Conservation (phyloP, 2,888 invertebrate species). For the Agonum fuliginosum region DNA sequence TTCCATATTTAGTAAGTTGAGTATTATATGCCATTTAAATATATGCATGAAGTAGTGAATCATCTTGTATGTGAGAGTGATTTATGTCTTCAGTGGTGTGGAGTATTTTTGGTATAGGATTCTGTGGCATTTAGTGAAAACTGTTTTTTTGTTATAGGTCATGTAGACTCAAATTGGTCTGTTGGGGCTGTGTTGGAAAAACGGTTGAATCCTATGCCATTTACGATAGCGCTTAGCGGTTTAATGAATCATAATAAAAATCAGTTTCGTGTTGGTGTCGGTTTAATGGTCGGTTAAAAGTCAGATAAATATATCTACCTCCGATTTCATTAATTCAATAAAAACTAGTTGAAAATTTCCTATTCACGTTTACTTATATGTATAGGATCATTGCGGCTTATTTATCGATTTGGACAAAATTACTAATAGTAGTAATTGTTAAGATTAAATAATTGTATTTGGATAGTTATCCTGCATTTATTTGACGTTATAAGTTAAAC, state of each 20-base stretch:
- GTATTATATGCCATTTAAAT: no score
- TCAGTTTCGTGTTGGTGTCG: constrained; percentile 94
- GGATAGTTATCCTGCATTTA: constrained; percentile 19
- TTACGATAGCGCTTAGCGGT: constrained; percentile 94
- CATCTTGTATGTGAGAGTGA: no score
- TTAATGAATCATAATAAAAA: constrained; percentile 94
- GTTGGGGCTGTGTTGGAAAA: constrained; percentile 96
- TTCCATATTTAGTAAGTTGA: no score
- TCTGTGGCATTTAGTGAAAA: no score
- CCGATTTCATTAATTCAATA: constrained; percentile 46
- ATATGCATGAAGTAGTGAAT: no score
- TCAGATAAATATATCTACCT: constrained; percentile 48
- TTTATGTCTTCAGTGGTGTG: no score
- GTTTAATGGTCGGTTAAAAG: constrained; percentile 92
- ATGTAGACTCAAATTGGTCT: constrained; percentile 94
- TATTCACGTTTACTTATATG: constrained; percentile 45
- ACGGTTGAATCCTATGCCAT: constrained; percentile 93
- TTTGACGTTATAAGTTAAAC: constrained; percentile 19
- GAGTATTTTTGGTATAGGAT: no score
- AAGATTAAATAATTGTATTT: constrained; percentile 21
- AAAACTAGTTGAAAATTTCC: constrained; percentile 54
- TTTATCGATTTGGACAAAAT: constrained; percentile 43
- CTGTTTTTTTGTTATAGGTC: constrained; percentile 83
- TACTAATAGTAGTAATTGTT: no score
- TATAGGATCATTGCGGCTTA: constrained; percentile 41